Conservation (phyloP, 2,888 invertebrate species). For the Aphodius sticticus region DNA sequence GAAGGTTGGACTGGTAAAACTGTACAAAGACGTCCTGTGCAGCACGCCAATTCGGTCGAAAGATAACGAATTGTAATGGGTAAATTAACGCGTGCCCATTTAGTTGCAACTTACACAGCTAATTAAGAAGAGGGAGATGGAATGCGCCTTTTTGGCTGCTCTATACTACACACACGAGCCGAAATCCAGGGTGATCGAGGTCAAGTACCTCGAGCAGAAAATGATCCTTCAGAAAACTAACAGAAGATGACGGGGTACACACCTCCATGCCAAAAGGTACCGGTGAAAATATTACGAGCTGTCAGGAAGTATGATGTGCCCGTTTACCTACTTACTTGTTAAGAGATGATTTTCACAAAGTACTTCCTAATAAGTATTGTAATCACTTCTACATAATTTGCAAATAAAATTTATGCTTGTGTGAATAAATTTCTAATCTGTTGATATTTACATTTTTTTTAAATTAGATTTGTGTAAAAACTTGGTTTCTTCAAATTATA, state of each 20-base stretch:
- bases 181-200: not conserved
- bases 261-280: not conserved
- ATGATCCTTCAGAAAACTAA: not conserved
- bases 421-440: no score
- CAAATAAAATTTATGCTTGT: no score
- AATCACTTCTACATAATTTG: no score
- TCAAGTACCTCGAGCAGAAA: not conserved
- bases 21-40: not conserved
- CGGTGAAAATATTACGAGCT: not conserved
- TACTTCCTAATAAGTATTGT: no score
- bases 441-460: no score
- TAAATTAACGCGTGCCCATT: constrained; percentile 37
- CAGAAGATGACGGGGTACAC: not conserved
- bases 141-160: not conserved
- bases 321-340: not conserved
- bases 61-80: constrained; percentile 36
- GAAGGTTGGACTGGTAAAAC: not conserved
- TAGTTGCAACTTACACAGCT: constrained; percentile 25
- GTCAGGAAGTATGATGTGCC: not conserved
- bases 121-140: constrained; percentile 29
- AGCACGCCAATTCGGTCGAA: not conserved
- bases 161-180: not conserved
- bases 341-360: no score
- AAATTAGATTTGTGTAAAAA: no score
- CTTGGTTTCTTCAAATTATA: no score